Conservation (phyloP, 2,113 vertebrate species). For the Antechinus stuartii region DNA sequence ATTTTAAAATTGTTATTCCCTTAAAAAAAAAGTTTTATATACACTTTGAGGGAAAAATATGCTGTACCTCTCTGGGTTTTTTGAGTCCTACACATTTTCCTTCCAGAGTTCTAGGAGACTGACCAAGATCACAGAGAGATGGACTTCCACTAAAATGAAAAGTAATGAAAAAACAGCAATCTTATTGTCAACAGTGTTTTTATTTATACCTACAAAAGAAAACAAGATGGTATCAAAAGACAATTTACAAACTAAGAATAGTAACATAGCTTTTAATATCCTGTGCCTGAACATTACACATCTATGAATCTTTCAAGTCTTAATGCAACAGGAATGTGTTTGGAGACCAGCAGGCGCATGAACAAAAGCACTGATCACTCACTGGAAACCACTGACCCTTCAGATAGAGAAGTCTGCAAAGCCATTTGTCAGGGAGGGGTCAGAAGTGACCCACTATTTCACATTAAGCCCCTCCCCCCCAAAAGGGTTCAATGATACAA, state of each 20-base stretch:
- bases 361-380: slow-evolving; percentile 81
- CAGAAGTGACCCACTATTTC: slow-evolving; percentile 67
- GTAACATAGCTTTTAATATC: slow-evolving; percentile 87
- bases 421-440: slow-evolving; percentile 74
- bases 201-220: slow-evolving; percentile 92
- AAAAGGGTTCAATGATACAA: slow-evolving; percentile 53
- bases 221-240: slow-evolving; percentile 92
- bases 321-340: slow-evolving; percentile 87
- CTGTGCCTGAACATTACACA: slow-evolving; percentile 85
- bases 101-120: slow-evolving; percentile 46
- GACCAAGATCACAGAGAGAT: not conserved
- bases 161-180: slow-evolving; percentile 80
- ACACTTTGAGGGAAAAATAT: not conserved
- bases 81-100: not conserved
- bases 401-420: slow-evolving; percentile 79
- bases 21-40: not conserved
- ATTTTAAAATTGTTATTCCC: not conserved
- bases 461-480: slow-evolving; percentile 70
- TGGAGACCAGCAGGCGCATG: slow-evolving; percentile 82
- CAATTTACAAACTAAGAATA: slow-evolving; percentile 89
- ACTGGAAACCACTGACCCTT: slow-evolving; percentile 85
- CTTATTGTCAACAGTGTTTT: slow-evolving; percentile 89
- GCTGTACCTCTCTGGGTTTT: not conserved
- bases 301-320: slow-evolving; percentile 85
- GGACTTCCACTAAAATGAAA: not conserved